Evolutionary conservation across 64 coral and sea anemone genomes (phyloP).

Genomic region (Acropora tenuis): DNA sequence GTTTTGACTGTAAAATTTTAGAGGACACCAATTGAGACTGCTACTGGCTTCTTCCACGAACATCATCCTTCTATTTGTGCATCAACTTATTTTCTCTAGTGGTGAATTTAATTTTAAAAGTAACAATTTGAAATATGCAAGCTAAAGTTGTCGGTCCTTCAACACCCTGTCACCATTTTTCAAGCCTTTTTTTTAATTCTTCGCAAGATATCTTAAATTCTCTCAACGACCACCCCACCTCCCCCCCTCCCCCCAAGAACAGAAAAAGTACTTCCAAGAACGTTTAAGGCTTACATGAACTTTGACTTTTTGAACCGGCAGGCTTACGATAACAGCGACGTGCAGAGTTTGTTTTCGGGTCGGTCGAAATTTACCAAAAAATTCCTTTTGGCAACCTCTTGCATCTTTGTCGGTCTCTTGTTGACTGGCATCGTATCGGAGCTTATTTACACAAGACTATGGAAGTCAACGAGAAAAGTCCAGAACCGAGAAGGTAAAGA

Average conservation of each 20-base stretch:
- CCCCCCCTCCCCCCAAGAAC: too few relatives aligned
- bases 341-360: constrained; percentile 48
- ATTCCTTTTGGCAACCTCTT: neutral
- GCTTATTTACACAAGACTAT: neutral
- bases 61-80: neutral
- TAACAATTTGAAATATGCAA: too few relatives aligned
- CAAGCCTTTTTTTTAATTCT: too few relatives aligned
- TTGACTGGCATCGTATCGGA: constrained; percentile 16
- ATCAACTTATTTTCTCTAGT: neutral
- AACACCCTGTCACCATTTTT: too few relatives aligned
- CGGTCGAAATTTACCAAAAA: neutral
- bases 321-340: constrained; percentile 32
- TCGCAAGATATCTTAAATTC: too few relatives aligned
- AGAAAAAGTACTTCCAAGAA: too few relatives aligned
- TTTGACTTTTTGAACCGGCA: neutral
- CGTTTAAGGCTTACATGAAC: too few relatives aligned
- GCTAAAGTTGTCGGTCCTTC: too few relatives aligned
- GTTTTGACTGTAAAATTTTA: neutral
- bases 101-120: neutral
- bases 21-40: neutral
- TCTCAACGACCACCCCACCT: too few relatives aligned
- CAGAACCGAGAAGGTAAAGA: constrained; percentile 13
- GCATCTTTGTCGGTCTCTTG: constrained; percentile 12
- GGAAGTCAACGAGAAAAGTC: constrained; percentile 26
- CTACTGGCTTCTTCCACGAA: neutral